Percentiles rank a stretch among this genome's conserved stretches.
These are phyloP conservation scores for Apotomis capreana DNA, from an alignment of 2,888 invertebrate genomes.

Conservation along the genomic window DNA sequence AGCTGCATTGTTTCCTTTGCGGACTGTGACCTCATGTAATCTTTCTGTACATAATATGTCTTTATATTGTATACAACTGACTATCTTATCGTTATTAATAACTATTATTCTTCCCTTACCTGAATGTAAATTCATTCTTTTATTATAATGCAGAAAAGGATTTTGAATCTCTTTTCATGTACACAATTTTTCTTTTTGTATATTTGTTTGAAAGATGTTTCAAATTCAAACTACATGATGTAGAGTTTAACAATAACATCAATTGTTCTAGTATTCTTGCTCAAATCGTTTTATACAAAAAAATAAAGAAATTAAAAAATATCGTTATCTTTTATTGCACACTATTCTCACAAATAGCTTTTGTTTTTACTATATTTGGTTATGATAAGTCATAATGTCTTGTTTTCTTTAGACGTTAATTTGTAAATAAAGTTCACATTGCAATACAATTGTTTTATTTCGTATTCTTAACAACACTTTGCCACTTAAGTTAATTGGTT, in stretches of 20 bases:
- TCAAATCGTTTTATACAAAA: conserved; percentile 31
- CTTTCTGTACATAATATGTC: conserved; percentile 48
- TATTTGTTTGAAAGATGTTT: conserved; percentile 14
- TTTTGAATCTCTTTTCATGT: conserved; percentile 36
- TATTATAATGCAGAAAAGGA: conserved; percentile 16
- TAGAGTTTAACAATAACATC: conserved; percentile 20
- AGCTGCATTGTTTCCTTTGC: conserved; percentile 27
- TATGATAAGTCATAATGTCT: conserved; percentile 25
- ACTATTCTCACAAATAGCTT: conserved; percentile 11
- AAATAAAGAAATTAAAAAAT: conserved; percentile 22
- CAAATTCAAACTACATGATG: conserved; percentile 9
- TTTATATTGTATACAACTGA: conserved; percentile 17
- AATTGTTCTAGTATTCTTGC: conserved; percentile 37
- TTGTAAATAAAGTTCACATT: conserved; percentile 35
- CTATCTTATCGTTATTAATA: conserved; percentile 8
- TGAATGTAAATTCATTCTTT: conserved; percentile 26
- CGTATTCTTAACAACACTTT: neutral
- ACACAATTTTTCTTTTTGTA: conserved; percentile 30
- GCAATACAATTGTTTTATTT: conserved; percentile 13
- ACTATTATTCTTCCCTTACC: conserved; percentile 10
- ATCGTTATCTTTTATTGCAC: conserved; percentile 24
- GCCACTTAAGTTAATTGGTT: no score
- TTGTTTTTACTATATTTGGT: conserved; percentile 5
- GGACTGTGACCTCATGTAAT: conserved; percentile 46
- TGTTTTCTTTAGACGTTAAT: conserved; percentile 25